These are phyloP conservation scores for Apteryx owenii DNA, from an alignment of 2,113 vertebrate species.

Conservation along the genomic window DNA sequence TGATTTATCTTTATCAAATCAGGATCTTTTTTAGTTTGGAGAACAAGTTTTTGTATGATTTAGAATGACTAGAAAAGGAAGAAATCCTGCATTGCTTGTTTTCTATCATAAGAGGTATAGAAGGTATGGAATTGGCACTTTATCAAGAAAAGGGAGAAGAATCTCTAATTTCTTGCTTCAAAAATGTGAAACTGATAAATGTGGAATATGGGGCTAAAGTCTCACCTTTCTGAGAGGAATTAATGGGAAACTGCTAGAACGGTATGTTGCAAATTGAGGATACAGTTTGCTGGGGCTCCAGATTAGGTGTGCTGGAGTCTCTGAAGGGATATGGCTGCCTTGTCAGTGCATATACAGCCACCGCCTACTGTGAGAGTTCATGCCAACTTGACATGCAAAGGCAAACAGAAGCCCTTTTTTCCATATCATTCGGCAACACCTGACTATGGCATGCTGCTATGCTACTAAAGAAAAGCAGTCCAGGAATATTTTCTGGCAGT, in stretches of 20 bases:
- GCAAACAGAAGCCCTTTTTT: not conserved
- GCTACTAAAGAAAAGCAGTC: not conserved
- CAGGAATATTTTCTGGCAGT: conserved; percentile 1
- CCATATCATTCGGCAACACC: not conserved
- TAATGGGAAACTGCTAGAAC: not conserved
- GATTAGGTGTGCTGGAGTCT: not conserved
- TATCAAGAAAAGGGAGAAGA: not conserved
- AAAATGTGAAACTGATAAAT: not conserved
- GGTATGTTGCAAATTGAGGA: not conserved
- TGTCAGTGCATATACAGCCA: not conserved
- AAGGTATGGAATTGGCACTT: not conserved
- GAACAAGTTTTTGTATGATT: not conserved
- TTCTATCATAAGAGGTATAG: not conserved
- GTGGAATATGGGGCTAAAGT: not conserved
- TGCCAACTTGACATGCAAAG: not conserved
- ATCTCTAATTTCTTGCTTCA: not conserved
- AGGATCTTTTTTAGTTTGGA: not conserved
- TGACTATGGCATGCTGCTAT: not conserved
- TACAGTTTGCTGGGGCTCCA: not conserved
- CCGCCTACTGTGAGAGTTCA: not conserved
- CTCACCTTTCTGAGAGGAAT: not conserved
- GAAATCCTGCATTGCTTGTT: not conserved
- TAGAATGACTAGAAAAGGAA: not conserved
- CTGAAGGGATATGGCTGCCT: not conserved
- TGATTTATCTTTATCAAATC: not conserved